phyloP scores from a whole-genome alignment of 2,797 vertebrate species.

The Pantherophis vulpinus region DNA sequence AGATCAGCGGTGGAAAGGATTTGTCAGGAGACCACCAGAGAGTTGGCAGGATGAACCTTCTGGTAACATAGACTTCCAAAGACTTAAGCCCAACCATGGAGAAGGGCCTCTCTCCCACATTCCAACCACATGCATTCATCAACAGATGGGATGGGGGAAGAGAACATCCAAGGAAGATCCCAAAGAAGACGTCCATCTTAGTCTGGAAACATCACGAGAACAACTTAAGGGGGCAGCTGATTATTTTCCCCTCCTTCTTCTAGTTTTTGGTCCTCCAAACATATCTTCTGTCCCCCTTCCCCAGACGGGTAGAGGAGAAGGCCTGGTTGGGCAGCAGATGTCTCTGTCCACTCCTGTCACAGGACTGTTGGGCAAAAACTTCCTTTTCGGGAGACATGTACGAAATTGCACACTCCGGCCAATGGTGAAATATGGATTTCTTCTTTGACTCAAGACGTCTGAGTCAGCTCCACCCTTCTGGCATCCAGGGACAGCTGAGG shows the following conservation, averaged over 20 bases:
- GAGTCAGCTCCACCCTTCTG: not conserved
- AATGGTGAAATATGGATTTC: not conserved
- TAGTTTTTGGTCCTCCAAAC: not conserved
- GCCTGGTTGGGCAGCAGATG: not conserved
- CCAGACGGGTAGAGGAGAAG: not conserved
- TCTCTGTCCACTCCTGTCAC: not conserved
- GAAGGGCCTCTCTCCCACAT: not conserved
- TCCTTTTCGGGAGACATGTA: not conserved
- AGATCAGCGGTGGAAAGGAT: not conserved
- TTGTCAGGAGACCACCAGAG: not conserved
- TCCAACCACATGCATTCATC: not conserved
- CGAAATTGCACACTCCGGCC: not conserved
- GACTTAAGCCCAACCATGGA: not conserved
- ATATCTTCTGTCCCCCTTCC: not conserved
- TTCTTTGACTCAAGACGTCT: not conserved
- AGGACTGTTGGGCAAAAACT: not conserved
- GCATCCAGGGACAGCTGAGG: not conserved
- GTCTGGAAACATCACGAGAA: not conserved
- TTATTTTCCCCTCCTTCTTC: not conserved
- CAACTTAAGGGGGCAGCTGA: not conserved
- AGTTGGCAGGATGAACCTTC: not conserved
- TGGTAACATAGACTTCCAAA: not conserved
- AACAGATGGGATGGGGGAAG: not conserved
- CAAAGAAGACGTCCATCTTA: not conserved
- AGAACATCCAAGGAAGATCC: not conserved